Evolutionary conservation across 1,140 invertebrate species (phyloP).

Genomic region (Scaptomyza pallida): DNA sequence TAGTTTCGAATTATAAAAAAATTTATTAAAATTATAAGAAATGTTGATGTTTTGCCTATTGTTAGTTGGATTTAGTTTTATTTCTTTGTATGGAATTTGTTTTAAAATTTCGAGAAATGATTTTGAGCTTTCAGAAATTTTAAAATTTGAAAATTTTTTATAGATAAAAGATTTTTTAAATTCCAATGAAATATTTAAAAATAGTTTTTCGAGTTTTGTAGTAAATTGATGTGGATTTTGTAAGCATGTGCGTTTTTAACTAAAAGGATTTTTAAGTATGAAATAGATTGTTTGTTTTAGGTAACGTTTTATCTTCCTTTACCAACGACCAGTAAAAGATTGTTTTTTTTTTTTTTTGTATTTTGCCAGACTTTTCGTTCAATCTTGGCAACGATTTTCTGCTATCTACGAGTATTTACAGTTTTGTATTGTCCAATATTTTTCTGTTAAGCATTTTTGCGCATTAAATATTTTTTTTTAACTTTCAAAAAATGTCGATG

Average conservation of each 20-base stretch:
- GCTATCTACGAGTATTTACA: constrained; percentile 20
- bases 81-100: no score
- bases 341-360: not conserved
- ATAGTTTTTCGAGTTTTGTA: no score
- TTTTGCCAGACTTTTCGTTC: constrained; percentile 9
- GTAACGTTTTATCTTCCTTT: constrained; percentile 2
- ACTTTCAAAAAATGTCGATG: constrained; percentile 62
- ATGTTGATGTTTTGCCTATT: no score
- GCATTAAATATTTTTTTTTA: constrained; percentile 73
- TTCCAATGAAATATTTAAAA: constrained; percentile 10
- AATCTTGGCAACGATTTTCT: constrained; percentile 41
- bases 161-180: no score
- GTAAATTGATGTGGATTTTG: no score
- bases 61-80: no score
- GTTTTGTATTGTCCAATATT: constrained; percentile 15
- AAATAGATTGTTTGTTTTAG: not conserved
- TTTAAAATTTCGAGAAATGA: no score
- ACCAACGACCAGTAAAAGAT: constrained; percentile 20
- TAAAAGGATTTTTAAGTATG: not conserved
- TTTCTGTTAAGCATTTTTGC: constrained; percentile 58
- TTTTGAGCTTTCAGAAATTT: no score
- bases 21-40: no score
- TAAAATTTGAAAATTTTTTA: no score
- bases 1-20: no score
- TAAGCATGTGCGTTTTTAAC: constrained; percentile 6